phyloP scores from a whole-genome alignment of 23 tunicate species.

The Styela clava region DNA sequence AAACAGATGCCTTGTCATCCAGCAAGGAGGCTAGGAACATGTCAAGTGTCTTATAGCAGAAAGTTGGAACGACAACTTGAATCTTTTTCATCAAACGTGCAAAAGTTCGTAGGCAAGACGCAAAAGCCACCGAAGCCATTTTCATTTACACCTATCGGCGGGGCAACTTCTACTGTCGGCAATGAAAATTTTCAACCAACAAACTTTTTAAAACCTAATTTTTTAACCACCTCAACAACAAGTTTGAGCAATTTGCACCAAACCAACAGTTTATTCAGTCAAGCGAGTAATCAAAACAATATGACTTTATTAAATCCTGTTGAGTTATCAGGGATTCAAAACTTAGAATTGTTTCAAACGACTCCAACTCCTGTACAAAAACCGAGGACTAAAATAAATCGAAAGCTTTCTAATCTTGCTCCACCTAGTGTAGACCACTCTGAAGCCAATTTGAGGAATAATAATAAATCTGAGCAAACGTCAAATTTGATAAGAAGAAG shows the following conservation, averaged over 20 bases:
- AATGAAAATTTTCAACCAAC: neutral
- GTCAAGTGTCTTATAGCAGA: conserved; percentile 28
- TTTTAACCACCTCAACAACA: neutral
- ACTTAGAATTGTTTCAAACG: neutral
- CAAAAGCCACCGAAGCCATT: neutral
- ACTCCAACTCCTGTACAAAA: neutral
- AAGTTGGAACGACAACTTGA: conserved; percentile 20
- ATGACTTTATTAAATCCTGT: neutral
- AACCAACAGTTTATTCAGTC: neutral
- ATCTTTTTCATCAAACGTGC: conserved; percentile 8
- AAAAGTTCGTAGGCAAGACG: neutral
- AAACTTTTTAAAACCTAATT: too few relatives aligned
- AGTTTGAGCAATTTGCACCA: neutral
- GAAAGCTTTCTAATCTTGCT: neutral
- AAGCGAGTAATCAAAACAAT: neutral
- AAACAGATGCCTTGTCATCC: neutral
- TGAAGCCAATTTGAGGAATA: neutral
- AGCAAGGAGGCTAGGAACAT: conserved; percentile 12
- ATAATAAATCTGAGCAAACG: neutral
- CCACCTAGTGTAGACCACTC: neutral
- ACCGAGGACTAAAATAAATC: neutral
- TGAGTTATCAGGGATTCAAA: neutral
- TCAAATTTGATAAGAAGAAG: neutral
- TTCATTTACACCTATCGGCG: conserved; percentile 13
- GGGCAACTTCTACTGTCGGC: neutral